Evolutionary conservation across 2,888 invertebrate genomes (phyloP), one percentile per base, ranked within the genome.

Genomic region (Trissolcus brochymenae): DNA sequence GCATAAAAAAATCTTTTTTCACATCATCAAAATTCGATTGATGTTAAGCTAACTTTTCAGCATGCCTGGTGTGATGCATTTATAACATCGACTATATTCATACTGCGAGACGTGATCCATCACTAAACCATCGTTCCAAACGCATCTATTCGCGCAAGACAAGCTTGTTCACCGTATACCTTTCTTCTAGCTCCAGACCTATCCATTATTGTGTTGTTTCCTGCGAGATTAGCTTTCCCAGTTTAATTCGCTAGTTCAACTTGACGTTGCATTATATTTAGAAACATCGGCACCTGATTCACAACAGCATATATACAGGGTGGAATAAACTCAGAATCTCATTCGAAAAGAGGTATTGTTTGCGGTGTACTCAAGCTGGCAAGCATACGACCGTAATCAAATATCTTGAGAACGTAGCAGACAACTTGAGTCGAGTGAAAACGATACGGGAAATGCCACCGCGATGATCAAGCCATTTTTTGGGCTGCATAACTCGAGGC

Each of bases 81-180:
- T 81, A 81, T 80, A 83, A 83, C 79, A 65, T 75, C 81, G 82
- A 83, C 84, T 84, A 82, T 82, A 84, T 84, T 82, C 84, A 81
- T 73, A 75, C 78, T 82, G 79, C 79, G 80, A 81, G 80, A 76
- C 68, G 79, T 80, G 82, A 84, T 84, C 82, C 82, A 84, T 86
- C 83, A 85, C 81, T 66, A 66, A 77, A 73, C 78, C 78, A 66
- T 67, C 66, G 76, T 79, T 72, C 62, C 75, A 21, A 65, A 72
- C 74, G 67, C 50, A 59, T 29, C 64, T 56, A 54, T 56, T 64
- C 68, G 50, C n/a, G 21, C 64, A 49, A 66, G 71, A 55, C 72
- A 66, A 66, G 68, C 60, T 25, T 29, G 71, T 61, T 53, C 43
- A 59, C 75, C 49, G 67, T 40, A 66, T 40, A 66, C 50, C 66